These are phyloP conservation scores for Macropus fuliginosus DNA, from an alignment of 2,797 vertebrate species.

Conservation along the genomic window DNA sequence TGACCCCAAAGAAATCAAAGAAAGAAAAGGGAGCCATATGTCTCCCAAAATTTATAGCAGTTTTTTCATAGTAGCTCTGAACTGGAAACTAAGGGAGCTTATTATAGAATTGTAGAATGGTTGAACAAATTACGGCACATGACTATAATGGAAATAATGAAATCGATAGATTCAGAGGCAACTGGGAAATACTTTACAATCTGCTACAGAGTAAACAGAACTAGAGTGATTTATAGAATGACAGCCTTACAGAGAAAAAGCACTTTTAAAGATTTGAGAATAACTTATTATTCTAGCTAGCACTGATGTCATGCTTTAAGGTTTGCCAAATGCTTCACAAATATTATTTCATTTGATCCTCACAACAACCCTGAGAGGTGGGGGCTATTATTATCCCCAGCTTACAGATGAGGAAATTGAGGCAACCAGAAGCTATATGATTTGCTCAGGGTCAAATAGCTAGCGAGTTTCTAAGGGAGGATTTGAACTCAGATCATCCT, in stretches of 20 bases:
- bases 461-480: not conserved
- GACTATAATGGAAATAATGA: not conserved
- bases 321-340: not conserved
- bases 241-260: not conserved
- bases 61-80: not conserved
- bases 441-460: not conserved
- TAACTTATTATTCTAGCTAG: no score
- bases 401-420: no score
- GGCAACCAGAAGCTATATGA: no score
- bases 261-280: not conserved
- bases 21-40: not conserved
- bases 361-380: not conserved
- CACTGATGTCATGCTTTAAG: not conserved
- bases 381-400: not conserved
- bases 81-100: not conserved
- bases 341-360: not conserved
- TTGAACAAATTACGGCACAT: not conserved
- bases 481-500: not conserved
- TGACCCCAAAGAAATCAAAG: not conserved
- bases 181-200: not conserved
- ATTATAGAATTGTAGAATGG: not conserved
- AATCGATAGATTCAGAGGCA: not conserved
- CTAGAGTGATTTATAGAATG: no score
- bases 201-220: not conserved
- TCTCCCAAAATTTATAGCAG: not conserved